phyloP scores from a whole-genome alignment of 2,113 vertebrate genomes.

The Poicephalus meyeri region DNA sequence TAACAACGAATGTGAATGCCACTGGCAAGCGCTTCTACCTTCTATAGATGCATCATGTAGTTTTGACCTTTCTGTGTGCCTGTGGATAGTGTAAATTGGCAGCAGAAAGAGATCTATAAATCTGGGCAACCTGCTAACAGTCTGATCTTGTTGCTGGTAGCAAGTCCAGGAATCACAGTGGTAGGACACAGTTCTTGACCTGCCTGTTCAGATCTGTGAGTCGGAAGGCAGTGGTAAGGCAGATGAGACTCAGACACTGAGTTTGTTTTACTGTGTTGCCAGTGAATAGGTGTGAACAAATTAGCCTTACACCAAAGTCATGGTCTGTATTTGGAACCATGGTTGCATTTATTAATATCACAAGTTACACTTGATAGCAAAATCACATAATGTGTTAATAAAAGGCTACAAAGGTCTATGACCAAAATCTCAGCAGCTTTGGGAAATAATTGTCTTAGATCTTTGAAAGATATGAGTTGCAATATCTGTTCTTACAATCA shows the following conservation, averaged over 20 bases:
- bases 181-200: neutral
- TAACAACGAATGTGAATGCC: neutral
- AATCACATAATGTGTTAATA: neutral
- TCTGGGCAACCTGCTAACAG: neutral
- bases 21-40: neutral
- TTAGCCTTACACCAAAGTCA: neutral
- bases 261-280: neutral
- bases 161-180: neutral
- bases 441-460: neutral
- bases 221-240: neutral
- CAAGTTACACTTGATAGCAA: neutral
- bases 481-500: neutral
- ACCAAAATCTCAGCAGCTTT: neutral
- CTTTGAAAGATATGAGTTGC: neutral
- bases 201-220: neutral
- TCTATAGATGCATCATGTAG: fast-evolving
- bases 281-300: neutral
- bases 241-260: neutral
- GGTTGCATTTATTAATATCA: neutral
- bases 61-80: neutral
- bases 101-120: neutral
- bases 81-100: neutral
- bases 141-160: neutral
- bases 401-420: neutral
- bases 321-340: neutral